phyloP scores from a whole-genome alignment of 2,888 invertebrate genomes.

The Nebria brevicollis region DNA sequence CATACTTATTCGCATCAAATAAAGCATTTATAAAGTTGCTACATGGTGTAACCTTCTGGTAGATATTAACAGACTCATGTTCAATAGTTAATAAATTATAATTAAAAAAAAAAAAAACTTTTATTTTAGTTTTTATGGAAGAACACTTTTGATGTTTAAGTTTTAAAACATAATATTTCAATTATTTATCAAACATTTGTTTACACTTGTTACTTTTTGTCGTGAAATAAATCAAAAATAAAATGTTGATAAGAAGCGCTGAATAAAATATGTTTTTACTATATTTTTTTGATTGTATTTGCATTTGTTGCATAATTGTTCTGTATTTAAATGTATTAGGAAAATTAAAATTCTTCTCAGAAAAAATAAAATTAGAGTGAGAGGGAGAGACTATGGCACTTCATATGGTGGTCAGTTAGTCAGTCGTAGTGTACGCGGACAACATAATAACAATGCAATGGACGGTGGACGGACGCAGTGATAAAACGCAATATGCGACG shows the following conservation, averaged over 20 bases:
- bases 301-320: no score
- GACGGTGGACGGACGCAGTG: conserved; percentile 13
- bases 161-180: neutral
- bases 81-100: no score
- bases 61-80: no score
- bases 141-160: neutral
- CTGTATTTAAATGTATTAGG: neutral
- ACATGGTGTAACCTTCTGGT: no score
- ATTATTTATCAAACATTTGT: neutral
- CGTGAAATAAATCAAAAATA: neutral
- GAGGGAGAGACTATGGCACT: neutral
- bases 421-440: neutral
- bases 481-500: conserved; percentile 24
- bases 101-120: neutral
- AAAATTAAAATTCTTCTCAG: neutral
- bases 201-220: neutral
- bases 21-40: no score
- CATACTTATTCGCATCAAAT: no score
- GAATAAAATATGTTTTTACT: neutral
- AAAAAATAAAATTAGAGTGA: neutral
- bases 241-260: neutral
- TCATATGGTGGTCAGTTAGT: neutral
- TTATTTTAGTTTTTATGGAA: neutral
- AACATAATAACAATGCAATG: conserved; percentile 17
- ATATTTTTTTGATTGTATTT: no score